Conservation (phyloP, 2,113 vertebrate species). For the Tachuris rubrigastra region DNA sequence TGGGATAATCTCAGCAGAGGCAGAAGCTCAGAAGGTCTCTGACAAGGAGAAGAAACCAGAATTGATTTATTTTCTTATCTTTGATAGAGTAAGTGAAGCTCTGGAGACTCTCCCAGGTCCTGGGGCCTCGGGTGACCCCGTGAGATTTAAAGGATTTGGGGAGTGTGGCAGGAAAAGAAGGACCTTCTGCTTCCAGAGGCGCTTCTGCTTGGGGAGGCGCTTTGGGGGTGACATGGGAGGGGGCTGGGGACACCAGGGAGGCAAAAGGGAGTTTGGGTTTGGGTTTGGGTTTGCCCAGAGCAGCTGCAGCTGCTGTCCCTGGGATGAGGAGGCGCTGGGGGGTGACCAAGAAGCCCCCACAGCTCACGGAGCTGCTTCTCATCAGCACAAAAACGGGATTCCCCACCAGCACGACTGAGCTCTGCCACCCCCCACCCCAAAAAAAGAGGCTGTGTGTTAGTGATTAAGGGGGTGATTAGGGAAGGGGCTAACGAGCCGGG, state of each 20-base stretch:
- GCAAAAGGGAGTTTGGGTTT: not conserved
- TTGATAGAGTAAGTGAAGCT: not conserved
- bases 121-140: fast-evolving
- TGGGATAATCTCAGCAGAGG: not conserved
- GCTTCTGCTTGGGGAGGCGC: not conserved
- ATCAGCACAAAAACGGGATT: fast-evolving
- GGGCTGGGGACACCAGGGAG: not conserved
- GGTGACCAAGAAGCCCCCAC: not conserved
- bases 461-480: not conserved
- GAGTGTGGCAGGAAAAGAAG: not conserved
- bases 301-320: not conserved
- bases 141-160: not conserved
- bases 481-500: not conserved
- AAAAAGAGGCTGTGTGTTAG: not conserved
- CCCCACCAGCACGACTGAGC: not conserved
- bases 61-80: not conserved
- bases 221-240: not conserved
- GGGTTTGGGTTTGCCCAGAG: not conserved
- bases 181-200: not conserved
- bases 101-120: not conserved
- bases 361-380: not conserved
- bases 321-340: not conserved
- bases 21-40: not conserved
- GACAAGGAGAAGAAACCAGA: not conserved
- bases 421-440: not conserved